Evolutionary conservation across 1,140 invertebrate species (phyloP).

Genomic region (Drosophila prosaltans): DNA sequence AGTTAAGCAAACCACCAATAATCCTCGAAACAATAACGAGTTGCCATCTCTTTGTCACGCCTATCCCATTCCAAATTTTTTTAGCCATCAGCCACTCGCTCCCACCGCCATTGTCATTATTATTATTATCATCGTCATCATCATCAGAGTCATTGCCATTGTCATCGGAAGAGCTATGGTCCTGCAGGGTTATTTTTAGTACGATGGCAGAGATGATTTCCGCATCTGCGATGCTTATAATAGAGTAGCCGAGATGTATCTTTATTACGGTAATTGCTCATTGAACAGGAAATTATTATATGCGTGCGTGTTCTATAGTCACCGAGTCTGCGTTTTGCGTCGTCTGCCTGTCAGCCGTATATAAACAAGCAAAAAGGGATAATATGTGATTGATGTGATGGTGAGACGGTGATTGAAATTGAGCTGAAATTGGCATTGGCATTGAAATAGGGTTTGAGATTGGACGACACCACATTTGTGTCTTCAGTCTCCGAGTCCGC

Average conservation of each 20-base stretch:
- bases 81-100: constrained; percentile 4
- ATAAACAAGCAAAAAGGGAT: constrained; percentile 30
- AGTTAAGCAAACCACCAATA: neutral
- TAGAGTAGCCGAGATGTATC: constrained; percentile 72
- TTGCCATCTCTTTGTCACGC: constrained; percentile 6
- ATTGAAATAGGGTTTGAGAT: no score
- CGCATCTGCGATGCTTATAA: constrained; percentile 43
- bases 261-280: constrained; percentile 79
- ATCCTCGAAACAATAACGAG: constrained; percentile 1
- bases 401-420: neutral
- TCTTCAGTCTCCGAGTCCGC: no score
- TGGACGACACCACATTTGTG: no score
- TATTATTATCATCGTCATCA: constrained; percentile 21
- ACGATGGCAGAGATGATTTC: constrained; percentile 26
- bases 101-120: constrained; percentile 4
- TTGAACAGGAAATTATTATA: constrained; percentile 82
- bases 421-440: no score
- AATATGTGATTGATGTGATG: constrained; percentile 1
- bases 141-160: constrained; percentile 30
- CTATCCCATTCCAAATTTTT: neutral
- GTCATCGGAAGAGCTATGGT: neutral
- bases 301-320: constrained; percentile 47
- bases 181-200: constrained; percentile 25
- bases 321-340: constrained; percentile 10
- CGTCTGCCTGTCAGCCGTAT: constrained; percentile 4